Percentiles rank a stretch among this genome's conserved stretches.
Conservation (phyloP, 2,797 vertebrate species). For the Gadopsis marmoratus region DNA sequence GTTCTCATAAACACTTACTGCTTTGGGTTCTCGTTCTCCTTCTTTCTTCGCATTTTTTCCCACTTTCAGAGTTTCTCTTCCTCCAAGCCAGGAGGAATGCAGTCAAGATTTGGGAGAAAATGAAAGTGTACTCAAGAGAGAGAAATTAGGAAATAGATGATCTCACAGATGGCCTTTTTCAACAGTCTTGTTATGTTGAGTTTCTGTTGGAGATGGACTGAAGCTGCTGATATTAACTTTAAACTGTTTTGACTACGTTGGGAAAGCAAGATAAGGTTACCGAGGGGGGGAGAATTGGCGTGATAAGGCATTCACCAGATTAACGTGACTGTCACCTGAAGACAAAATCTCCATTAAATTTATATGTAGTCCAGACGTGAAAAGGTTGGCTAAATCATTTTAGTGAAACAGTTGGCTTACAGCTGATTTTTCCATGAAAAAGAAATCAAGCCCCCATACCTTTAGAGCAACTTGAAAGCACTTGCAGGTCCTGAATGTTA, state of each 20-base stretch:
- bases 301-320: constrained; percentile 43
- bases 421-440: constrained; percentile 60
- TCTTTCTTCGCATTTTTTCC: constrained; percentile 1
- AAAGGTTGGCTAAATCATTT: constrained; percentile 58
- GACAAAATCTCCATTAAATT: constrained; percentile 35
- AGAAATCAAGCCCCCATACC: constrained; percentile 38
- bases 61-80: constrained; percentile 7
- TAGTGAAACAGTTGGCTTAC: constrained; percentile 56
- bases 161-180: constrained; percentile 54
- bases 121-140: constrained; percentile 50
- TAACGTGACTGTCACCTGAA: constrained; percentile 29
- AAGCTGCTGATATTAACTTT: constrained; percentile 47
- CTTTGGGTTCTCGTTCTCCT: neutral
- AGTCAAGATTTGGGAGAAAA: constrained; percentile 44
- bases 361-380: neutral
- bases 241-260: constrained; percentile 58
- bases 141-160: constrained; percentile 54
- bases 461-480: constrained; percentile 63
- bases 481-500: constrained; percentile 67
- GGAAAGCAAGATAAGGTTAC: constrained; percentile 64
- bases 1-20: constrained; percentile 60
- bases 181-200: constrained; percentile 24
- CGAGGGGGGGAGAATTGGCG: constrained; percentile 39
- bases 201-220: constrained; percentile 32
- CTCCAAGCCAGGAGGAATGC: constrained; percentile 32